Conservation (phyloP, 2,888 invertebrate genomes). For the Lasioglossum oenotherae region DNA sequence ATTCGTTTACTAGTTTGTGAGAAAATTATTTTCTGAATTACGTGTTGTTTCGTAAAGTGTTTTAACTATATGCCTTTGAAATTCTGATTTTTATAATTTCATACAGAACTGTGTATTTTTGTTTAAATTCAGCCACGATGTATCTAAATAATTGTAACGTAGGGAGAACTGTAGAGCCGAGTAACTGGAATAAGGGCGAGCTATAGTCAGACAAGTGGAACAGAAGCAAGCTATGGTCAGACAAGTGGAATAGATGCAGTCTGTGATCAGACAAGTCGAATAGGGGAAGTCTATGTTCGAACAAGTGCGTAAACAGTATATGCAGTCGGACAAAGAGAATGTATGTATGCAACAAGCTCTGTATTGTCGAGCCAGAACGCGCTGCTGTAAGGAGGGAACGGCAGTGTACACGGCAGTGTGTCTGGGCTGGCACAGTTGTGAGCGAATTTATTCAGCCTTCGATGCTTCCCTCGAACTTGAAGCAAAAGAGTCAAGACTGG, state of each 20-base stretch:
- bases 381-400: neutral
- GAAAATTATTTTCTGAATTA: neutral
- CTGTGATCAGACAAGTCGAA: neutral
- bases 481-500: constrained; percentile 25
- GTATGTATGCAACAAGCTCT: neutral
- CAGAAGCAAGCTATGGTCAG: neutral
- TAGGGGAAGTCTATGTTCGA: neutral
- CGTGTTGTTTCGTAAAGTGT: neutral
- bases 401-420: constrained; percentile 4
- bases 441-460: constrained; percentile 12
- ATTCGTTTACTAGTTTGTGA: neutral
- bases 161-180: neutral
- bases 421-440: neutral
- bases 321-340: neutral
- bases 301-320: neutral
- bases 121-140: neutral
- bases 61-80: neutral
- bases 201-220: neutral
- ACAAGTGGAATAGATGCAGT: neutral
- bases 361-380: neutral
- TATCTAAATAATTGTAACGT: neutral
- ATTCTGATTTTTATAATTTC: neutral
- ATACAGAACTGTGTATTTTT: neutral
- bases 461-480: constrained; percentile 6
- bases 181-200: neutral